phyloP scores from a whole-genome alignment of 35 echinoderm and acorn worm species.

The Chiridota heheva region DNA sequence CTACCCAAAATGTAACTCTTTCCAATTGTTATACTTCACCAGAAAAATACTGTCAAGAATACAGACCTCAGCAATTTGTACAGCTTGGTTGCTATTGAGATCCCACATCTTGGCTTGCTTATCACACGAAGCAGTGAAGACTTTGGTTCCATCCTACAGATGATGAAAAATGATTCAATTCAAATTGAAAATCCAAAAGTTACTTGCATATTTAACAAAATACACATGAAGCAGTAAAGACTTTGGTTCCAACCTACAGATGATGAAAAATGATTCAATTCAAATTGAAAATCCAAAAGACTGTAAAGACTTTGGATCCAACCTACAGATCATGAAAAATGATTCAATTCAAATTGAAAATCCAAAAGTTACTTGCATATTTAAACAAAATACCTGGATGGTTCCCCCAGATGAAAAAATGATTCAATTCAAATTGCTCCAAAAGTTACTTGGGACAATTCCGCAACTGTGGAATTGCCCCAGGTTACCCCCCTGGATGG shows the following conservation, averaged over 20 bases:
- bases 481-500: too few relatives aligned
- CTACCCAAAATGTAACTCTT: too few relatives aligned
- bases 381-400: too few relatives aligned
- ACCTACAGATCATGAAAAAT: slow-evolving; percentile 44
- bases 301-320: slow-evolving; percentile 97
- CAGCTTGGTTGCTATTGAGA: slow-evolving; percentile 84
- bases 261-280: neutral
- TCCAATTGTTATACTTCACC: too few relatives aligned
- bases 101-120: slow-evolving; percentile 99
- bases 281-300: neutral
- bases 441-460: too few relatives aligned
- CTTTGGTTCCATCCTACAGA: slow-evolving; percentile 97
- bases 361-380: too few relatives aligned
- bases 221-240: slow-evolving; percentile 93
- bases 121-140: slow-evolving; percentile 94
- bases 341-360: neutral
- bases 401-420: too few relatives aligned
- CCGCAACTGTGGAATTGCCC: too few relatives aligned
- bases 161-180: neutral
- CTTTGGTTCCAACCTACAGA: slow-evolving; percentile 96
- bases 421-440: too few relatives aligned
- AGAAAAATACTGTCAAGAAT: too few relatives aligned
- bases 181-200: neutral
- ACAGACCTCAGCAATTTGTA: slow-evolving; percentile 92
- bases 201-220: too few relatives aligned